Percentiles rank a stretch among this genome's conserved stretches.
Conservation (phyloP, 2,888 invertebrate genomes). For the Polia nebulosa region DNA sequence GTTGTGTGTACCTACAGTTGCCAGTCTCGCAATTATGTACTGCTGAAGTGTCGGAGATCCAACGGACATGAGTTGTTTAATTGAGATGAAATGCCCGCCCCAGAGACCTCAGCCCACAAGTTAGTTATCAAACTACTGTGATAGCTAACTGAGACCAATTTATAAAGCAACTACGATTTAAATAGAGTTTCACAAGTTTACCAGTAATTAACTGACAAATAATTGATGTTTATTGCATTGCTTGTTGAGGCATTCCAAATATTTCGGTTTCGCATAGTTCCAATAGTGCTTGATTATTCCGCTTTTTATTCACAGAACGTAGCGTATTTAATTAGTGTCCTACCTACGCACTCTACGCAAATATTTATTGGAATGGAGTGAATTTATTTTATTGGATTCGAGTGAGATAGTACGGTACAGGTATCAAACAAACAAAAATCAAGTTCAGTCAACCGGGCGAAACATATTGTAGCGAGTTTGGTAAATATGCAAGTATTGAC, state of each 20-base stretch:
- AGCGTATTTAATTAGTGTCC: constrained; percentile 39
- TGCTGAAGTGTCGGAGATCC: constrained; percentile 49
- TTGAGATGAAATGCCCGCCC: constrained; percentile 80
- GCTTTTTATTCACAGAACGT: constrained; percentile 41
- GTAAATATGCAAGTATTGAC: constrained; percentile 51
- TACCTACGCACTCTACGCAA: constrained; percentile 22
- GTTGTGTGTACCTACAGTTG: constrained; percentile 54
- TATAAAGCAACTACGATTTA: constrained; percentile 66
- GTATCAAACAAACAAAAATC: constrained; percentile 54
- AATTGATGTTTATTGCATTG: constrained; percentile 58
- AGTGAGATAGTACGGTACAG: constrained; percentile 45
- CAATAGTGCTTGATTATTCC: background rate
- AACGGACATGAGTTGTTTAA: constrained; percentile 76
- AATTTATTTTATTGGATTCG: constrained; percentile 58
- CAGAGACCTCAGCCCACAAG: constrained; percentile 68
- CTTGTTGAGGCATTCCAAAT: constrained; percentile 20
- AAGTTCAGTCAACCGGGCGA: constrained; percentile 46
- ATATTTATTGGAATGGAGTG: constrained; percentile 51
- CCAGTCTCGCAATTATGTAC: constrained; percentile 62
- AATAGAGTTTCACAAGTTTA: constrained; percentile 69
- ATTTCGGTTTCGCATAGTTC: constrained; percentile 23
- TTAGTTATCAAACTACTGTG: constrained; percentile 76
- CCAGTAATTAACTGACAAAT: constrained; percentile 50
- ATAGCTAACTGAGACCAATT: constrained; percentile 68
- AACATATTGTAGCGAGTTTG: constrained; percentile 44